These are phyloP conservation scores for Melinopterus prodromus DNA, from an alignment of 2,888 invertebrate species.

Conservation along the genomic window DNA sequence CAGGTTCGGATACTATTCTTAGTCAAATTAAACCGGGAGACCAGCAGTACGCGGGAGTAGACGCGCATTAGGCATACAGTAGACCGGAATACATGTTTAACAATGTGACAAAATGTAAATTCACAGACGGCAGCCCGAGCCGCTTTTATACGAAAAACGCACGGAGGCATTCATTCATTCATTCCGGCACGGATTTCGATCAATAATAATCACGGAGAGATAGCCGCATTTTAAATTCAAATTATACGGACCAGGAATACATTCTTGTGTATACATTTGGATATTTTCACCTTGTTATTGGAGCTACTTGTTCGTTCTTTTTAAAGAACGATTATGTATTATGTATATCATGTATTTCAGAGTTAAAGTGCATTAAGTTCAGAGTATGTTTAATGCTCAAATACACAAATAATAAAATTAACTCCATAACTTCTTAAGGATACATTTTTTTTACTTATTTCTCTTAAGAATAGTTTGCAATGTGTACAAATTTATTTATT, in stretches of 20 bases:
- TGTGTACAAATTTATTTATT: no score
- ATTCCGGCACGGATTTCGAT: background rate
- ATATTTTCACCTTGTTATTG: background rate
- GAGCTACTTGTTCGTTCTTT: background rate
- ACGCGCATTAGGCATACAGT: conserved; percentile 28
- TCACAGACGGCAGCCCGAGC: background rate
- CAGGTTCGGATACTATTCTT: conserved; percentile 32
- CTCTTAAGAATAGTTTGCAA: no score
- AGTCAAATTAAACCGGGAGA: conserved; percentile 25
- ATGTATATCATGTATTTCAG: no score
- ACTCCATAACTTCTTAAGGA: no score
- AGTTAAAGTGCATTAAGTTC: no score
- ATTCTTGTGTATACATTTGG: background rate
- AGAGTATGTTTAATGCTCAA: no score
- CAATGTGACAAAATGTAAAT: conserved; percentile 33
- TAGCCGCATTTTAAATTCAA: background rate
- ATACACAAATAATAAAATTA: no score
- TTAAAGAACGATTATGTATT: no score
- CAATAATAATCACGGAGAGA: background rate
- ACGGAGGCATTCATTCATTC: conserved; percentile 4
- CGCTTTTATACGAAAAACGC: background rate
- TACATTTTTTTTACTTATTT: no score
- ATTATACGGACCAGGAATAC: background rate
- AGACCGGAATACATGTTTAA: conserved; percentile 35
- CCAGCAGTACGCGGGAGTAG: background rate